Conservation (phyloP, 2,888 invertebrate genomes). For the Zonitis immaculata region DNA sequence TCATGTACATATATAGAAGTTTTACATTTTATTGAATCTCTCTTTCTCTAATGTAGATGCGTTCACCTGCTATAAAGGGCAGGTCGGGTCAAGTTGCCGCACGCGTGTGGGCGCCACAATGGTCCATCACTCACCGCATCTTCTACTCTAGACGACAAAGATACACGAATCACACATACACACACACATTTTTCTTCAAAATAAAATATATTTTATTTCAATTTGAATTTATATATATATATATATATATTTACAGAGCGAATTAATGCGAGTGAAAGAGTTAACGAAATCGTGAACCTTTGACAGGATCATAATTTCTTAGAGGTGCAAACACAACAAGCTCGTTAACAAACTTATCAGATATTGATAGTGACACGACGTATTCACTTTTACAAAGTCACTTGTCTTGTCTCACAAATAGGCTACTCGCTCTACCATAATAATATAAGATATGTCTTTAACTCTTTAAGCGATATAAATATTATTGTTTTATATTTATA, state of each 20-base stretch:
- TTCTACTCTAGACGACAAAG: constrained; percentile 29
- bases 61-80: constrained; percentile 36
- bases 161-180: not conserved
- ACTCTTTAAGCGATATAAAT: no score
- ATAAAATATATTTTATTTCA: no score
- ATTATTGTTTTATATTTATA: no score
- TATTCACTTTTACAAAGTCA: constrained; percentile 8
- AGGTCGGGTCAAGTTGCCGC: constrained; percentile 40
- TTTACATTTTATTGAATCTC: constrained; percentile 32
- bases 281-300: constrained; percentile 23
- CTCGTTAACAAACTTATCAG: constrained; percentile 22
- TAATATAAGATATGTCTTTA: no score
- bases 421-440: constrained; percentile 1
- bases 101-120: constrained; percentile 44
- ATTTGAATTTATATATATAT: not conserved
- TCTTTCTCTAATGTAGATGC: constrained; percentile 28
- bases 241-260: not conserved
- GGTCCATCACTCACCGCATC: constrained; percentile 43
- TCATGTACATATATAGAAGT: constrained; percentile 15
- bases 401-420: constrained; percentile 3
- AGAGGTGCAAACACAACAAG: constrained; percentile 21
- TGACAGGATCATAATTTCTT: constrained; percentile 23
- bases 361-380: constrained; percentile 18
- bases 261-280: constrained; percentile 5
- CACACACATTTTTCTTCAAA: not conserved